These are phyloP conservation scores for Labeo rohita DNA, from an alignment of 2,113 vertebrate species.

Conservation along the genomic window DNA sequence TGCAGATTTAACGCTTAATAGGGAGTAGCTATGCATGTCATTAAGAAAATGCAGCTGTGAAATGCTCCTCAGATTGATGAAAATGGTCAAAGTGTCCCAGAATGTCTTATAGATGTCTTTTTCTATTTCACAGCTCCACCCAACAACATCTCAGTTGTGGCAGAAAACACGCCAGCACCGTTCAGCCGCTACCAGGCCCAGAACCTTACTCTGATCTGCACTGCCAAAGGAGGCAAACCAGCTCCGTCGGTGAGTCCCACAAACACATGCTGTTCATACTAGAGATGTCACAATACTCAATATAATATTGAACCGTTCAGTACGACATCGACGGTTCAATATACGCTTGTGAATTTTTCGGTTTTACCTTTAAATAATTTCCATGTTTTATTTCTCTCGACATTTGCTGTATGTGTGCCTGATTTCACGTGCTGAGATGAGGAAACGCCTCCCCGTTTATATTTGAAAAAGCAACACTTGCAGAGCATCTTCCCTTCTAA, in stretches of 20 bases:
- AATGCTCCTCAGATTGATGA: not conserved
- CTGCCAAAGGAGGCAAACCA: slow-evolving; percentile 92
- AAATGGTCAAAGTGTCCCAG: not conserved
- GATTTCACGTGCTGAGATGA: too few species aligned
- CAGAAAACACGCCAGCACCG: slow-evolving; percentile 86
- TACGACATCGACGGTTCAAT: too few species aligned
- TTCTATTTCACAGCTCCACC: slow-evolving; percentile 84
- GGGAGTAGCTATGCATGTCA: slow-evolving; percentile 3
- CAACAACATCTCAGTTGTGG: slow-evolving; percentile 90
- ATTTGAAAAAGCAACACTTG: too few species aligned
- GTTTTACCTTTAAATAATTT: too few species aligned
- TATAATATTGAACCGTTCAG: too few species aligned
- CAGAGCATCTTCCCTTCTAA: too few species aligned
- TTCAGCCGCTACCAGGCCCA: slow-evolving; percentile 98
- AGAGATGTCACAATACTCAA: too few species aligned
- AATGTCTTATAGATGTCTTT: slow-evolving; percentile 4
- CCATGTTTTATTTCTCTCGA: too few species aligned
- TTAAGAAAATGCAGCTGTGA: not conserved
- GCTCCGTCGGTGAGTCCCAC: slow-evolving; percentile 85
- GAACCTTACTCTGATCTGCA: slow-evolving; percentile 96
- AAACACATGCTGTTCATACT: not conserved
- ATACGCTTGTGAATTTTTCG: too few species aligned
- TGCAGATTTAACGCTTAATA: slow-evolving; percentile 1
- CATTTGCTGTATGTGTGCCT: too few species aligned
- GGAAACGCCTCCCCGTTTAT: too few species aligned